Percentiles rank a stretch among this genome's conserved stretches.
Conservation (phyloP, 2,888 invertebrate genomes). For the Melinopterus prodromus region DNA sequence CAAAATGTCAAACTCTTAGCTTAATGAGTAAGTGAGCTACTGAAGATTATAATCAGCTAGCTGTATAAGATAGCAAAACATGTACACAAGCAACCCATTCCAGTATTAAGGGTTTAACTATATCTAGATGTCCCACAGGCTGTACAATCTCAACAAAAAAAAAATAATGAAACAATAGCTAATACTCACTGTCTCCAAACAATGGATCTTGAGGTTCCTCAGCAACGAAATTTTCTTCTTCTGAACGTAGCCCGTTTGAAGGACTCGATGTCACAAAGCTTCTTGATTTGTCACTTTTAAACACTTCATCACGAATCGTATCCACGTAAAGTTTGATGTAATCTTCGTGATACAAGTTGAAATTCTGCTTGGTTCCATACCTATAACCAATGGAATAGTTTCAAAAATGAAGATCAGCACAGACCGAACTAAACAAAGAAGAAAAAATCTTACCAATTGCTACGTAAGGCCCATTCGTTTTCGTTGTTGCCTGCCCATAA, state of each 20-base stretch:
- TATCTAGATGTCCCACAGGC: too few species aligned
- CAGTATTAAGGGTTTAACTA: too few species aligned
- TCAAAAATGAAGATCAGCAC: too few species aligned
- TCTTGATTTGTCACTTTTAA: slow-evolving; percentile 68
- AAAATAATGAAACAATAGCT: slow-evolving; percentile 10
- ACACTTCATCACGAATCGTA: slow-evolving; percentile 73
- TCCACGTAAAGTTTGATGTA: slow-evolving; percentile 86
- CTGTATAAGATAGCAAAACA: too few species aligned
- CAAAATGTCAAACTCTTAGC: too few species aligned
- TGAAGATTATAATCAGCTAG: too few species aligned
- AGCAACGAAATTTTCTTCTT: slow-evolving; percentile 80
- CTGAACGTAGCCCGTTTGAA: slow-evolving; percentile 81
- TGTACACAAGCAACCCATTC: too few species aligned
- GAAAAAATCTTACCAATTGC: slow-evolving; percentile 74
- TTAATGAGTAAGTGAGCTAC: too few species aligned
- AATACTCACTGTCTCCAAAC: slow-evolving; percentile 85
- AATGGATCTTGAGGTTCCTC: slow-evolving; percentile 77
- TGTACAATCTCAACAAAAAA: neutral
- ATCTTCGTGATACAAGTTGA: slow-evolving; percentile 65
- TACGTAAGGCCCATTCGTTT: slow-evolving; percentile 88
- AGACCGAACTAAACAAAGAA: neutral
- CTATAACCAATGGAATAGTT: slow-evolving; percentile 43
- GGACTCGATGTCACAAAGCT: slow-evolving; percentile 90
- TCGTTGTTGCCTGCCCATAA: slow-evolving; percentile 98
- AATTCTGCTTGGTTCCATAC: slow-evolving; percentile 60